A percentile compares a stretch with the other conserved stretches of the same genome.
phyloP scores from a whole-genome alignment of 2,797 vertebrate species.

The Tinamus major region DNA sequence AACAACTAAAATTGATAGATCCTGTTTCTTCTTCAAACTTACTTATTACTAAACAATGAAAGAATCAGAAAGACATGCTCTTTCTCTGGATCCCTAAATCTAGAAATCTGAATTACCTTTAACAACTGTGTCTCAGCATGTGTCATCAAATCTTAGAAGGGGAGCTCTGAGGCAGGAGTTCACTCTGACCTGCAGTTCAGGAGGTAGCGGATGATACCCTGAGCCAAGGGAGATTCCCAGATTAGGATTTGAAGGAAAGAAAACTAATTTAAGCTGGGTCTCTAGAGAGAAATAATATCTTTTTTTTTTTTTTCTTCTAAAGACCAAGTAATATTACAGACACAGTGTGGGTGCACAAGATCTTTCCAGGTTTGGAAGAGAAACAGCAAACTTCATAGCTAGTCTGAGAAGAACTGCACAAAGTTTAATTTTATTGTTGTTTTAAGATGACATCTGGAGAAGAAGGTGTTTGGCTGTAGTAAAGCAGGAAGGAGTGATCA shows the following conservation, averaged over 20 bases:
- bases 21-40: background rate
- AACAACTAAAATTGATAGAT: conserved; percentile 1
- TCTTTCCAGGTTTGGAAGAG: background rate
- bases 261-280: background rate
- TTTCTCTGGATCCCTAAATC: background rate
- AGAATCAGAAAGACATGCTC: background rate
- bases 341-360: background rate
- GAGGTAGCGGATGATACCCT: background rate
- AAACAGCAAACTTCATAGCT: background rate
- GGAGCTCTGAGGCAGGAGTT: background rate
- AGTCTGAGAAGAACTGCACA: background rate
- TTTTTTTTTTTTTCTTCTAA: too few relatives aligned
- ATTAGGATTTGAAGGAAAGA: background rate
- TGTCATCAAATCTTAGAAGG: background rate
- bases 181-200: background rate
- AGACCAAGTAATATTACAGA: background rate
- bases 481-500: background rate
- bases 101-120: background rate
- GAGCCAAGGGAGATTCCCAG: background rate
- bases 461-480: background rate
- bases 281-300: background rate
- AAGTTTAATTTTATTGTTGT: background rate
- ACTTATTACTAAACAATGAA: background rate
- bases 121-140: background rate
- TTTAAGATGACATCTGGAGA: background rate